A percentile compares a stretch with the other conserved stretches of the same genome.
phyloP scores from a whole-genome alignment of 1,140 invertebrate species.

The Rhopalosiphum padi region DNA sequence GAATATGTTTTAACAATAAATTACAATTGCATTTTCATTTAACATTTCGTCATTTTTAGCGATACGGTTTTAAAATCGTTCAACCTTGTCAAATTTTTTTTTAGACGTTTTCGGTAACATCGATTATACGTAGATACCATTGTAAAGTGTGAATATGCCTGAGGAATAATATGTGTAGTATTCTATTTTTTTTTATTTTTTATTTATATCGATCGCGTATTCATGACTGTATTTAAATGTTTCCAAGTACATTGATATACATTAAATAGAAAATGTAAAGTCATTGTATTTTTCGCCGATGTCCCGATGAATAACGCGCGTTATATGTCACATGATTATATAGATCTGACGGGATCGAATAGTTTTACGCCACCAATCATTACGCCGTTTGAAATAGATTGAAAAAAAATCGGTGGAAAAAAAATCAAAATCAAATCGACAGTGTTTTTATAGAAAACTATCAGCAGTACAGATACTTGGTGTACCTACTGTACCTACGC shows the following conservation, averaged over 20 bases:
- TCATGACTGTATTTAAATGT: constrained; percentile 23
- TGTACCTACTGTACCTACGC: too few species aligned
- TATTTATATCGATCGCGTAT: neutral
- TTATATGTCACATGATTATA: neutral
- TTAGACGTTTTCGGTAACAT: neutral
- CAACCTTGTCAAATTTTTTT: constrained; percentile 21
- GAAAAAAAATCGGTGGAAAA: neutral
- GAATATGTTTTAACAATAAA: constrained; percentile 7
- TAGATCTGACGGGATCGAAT: neutral
- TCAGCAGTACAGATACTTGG: neutral
- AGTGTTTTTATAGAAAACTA: neutral
- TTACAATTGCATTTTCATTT: constrained; percentile 5
- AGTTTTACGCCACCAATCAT: neutral
- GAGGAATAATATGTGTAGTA: neutral
- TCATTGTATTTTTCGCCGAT: constrained; percentile 21
- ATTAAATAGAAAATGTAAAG: neutral
- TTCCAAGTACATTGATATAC: neutral
- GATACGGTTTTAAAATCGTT: constrained; percentile 25
- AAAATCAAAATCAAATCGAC: neutral
- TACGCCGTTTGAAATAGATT: neutral
- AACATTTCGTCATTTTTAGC: neutral
- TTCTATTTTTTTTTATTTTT: neutral
- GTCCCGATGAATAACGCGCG: neutral
- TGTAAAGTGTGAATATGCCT: neutral
- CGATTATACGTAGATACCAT: neutral